Evolutionary conservation across 2,888 invertebrate species (phyloP), one percentile per base, ranked within the genome.

Genomic region (Ptycholaimellus sp.): DNA sequence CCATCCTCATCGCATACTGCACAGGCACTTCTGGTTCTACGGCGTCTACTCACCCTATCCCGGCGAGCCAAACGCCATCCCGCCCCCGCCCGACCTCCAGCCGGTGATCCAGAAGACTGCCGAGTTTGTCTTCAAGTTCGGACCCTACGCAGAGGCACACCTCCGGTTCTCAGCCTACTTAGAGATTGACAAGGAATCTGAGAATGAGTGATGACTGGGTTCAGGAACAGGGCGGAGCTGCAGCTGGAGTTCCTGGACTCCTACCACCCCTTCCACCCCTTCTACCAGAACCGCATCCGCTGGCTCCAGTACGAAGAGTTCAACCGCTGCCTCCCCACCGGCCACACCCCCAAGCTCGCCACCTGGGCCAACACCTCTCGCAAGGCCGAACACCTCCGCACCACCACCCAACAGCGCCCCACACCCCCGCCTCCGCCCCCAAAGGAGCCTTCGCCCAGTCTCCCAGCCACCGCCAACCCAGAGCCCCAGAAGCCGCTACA

Each of bases 41-140:
- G 36, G 35, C 3, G 13, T 3, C 3, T 3, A 11, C 14, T 6
- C 38, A 11, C 17, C 38, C 11, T 13, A 17, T 7, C 21, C n/a
- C 3, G 30, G 7, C 3, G 37, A 40, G 18, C 44, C 49, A 5
- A 35, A 43, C 23, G 40, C 46, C 5, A 39, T 54, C 9, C 59
- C 61, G 2, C 87, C 87, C 1, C 74, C 81, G 0, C 73, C 74
- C 3, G 81, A 81, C 49, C 65, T 77, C 1, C 74, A 76, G 54
- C 68, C 76, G 17, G 77, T 93, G 7, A 77, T 96, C 40, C 83
- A 87, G 60, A 85, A 87, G 61, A 85, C 93, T 73, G 90, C 93
- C 1, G 73, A 74, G 44, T 90, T 90, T 59, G 90, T 96, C 0
- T 77, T 81, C 1, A 80, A 82, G 49, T 90, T 90, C 61, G 96